Evolutionary conservation across 2,113 vertebrate genomes (phyloP), one percentile per base, ranked within the genome.

Genomic region (Amphiprion ocellaris): DNA sequence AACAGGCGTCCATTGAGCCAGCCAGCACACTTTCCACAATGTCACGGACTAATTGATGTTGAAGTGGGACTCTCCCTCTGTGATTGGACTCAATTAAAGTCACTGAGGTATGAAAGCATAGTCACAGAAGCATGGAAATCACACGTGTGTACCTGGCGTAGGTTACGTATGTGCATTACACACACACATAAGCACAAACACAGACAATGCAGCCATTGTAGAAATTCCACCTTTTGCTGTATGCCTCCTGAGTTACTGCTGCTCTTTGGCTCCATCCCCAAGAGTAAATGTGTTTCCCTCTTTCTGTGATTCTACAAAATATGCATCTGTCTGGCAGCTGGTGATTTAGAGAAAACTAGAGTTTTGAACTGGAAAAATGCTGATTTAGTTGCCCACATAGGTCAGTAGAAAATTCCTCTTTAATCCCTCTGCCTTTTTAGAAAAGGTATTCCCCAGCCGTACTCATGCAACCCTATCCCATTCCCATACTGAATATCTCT

Each of bases 1-100:
- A 89, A 89, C 87, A 92, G 82, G 24, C 73, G 10, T 58, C 75
- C 47, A 76, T 88, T 92, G 67, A 91, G 85, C 56, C 79, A 21
- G 59, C 70, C 61, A 2, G 14, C 69, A 63, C 77, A 70, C 82
- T 87, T 89, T 91, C 77, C 89, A 83, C 86, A 89, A 79, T 81
- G 78, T 84, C 76, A 77, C 28, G 58, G 81, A 53, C 63, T 83
- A 65, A 72, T 72, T 76, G 39, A 46, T 79, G 82, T 88, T 81
- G 72, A 78, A 81, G 78, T 70, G 63, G 74, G 69, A 66, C 61
- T 84, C 79, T 61, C 37, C 56, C 56, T 56, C 56, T 23, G 12
- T 73, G 71, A 85, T 67, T 77, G 71, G 81, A 63, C 64, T 61
- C 60, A 61, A 71, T 71, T 84, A 83, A 59, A 88, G 75, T 68